Base-by-base conservation (phyloP, 2,113 vertebrate species). In the Bufo gargarizans region DNA sequence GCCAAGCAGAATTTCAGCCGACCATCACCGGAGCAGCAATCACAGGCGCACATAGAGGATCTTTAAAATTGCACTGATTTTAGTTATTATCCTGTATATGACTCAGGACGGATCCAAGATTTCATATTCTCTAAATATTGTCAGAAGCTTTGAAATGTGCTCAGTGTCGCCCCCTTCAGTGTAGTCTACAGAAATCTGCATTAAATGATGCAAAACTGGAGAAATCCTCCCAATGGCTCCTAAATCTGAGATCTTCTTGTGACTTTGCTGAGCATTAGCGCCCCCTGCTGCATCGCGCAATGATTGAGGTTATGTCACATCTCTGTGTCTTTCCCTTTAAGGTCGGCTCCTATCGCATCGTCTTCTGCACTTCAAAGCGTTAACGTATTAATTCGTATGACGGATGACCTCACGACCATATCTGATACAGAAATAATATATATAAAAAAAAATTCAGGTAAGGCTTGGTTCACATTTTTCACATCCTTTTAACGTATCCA, bases 301-400 rank as follows among this genome's bases (percentile, higher is more conserved):
- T 3, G 16, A n/a, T 49, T n/a, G 6, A 49, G 16, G 43, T 3
- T 13, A 8, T 20, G 47, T 69, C 61, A n/a, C 9, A 49, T 13
- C 6, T 7, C 4, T 11, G 19, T 2, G 43, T 47, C 22, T 56
- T 53, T 56, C 50, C 55, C 55, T 6, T 19, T 59, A 9, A 45
- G 78, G 78, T 19, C 6, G 16, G 53, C 11, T 67, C 81, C 0
- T 12, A 49, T 50, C 61, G 47, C 19, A 20, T 59, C 58, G 45
- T 65, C 59, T 82, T 13, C 11, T 20, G 16, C 17, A 43, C 79
- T 82, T 67, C 43, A 82, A 82, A 67, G 45, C 1, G 14, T n/a
- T 13, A n/a, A 82, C 50, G 67, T 47, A 65, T 47, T 63, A 82
- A 82, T 82, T 82, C 8, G 47, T 49, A 69, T 83, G 81, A 83